These are phyloP conservation scores for Syritta pipiens DNA, from an alignment of 2,888 invertebrate species.

Conservation along the genomic window DNA sequence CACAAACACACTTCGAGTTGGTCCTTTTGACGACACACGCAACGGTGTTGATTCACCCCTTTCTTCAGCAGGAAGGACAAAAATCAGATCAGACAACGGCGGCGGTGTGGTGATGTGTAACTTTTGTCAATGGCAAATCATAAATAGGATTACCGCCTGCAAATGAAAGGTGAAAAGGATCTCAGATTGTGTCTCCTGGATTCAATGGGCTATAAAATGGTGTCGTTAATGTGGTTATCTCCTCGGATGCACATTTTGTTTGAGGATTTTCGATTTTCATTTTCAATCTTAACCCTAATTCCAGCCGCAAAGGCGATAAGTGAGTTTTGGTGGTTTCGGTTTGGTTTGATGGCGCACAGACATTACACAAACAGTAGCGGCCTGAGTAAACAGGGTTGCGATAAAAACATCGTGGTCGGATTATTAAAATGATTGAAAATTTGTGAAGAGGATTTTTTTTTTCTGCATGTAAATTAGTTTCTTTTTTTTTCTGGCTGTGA, in stretches of 20 bases:
- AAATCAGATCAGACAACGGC: slow-evolving; percentile 48
- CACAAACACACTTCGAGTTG: background rate
- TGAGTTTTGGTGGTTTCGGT: slow-evolving; percentile 33
- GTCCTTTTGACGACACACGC: background rate
- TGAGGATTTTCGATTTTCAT: slow-evolving; percentile 61
- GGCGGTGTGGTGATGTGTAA: slow-evolving; percentile 17
- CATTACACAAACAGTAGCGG: slow-evolving; percentile 21
- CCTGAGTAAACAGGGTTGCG: slow-evolving; percentile 57
- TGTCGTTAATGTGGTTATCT: slow-evolving; percentile 77
- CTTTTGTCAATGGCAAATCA: slow-evolving; percentile 53
- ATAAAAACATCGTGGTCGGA: slow-evolving; percentile 38
- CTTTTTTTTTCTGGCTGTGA: slow-evolving; percentile 7
- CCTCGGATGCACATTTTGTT: slow-evolving; percentile 77
- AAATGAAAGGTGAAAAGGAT: slow-evolving; percentile 71
- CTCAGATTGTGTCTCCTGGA: slow-evolving; percentile 65
- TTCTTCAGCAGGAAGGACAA: slow-evolving; percentile 3
- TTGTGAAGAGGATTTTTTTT: background rate
- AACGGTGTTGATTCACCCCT: slow-evolving; percentile 44
- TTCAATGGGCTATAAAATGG: slow-evolving; percentile 80
- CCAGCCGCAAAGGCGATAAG: slow-evolving; percentile 53
- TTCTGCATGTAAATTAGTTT: slow-evolving; percentile 39
- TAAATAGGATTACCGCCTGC: slow-evolving; percentile 70
- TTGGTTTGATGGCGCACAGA: too few relatives aligned
- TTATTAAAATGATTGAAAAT: slow-evolving; percentile 12
- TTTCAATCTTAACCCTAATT: slow-evolving; percentile 66